These are phyloP conservation scores for Acanthoscelides obtectus DNA, from an alignment of 2,888 invertebrate species.

Conservation along the genomic window DNA sequence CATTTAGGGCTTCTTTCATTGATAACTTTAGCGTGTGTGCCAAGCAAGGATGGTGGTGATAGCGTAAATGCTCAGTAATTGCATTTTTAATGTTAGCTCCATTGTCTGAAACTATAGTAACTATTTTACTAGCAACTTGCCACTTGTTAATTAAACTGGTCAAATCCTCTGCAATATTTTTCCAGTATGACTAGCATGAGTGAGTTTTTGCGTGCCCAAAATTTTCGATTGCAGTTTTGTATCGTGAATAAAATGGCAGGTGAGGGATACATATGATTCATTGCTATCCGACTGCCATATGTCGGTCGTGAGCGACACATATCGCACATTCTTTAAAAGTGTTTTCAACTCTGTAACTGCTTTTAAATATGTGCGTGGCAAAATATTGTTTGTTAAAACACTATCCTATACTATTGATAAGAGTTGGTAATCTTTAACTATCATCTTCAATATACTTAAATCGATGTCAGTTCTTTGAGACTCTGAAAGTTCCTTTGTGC, in stretches of 20 bases:
- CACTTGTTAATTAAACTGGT: constrained; percentile 16
- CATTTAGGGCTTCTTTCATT: constrained; percentile 13
- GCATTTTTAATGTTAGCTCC: constrained; percentile 24
- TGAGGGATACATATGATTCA: constrained; percentile 19
- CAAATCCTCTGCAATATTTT: constrained; percentile 16
- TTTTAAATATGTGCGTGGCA: constrained; percentile 10
- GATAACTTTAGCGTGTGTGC: constrained; percentile 26
- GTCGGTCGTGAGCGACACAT: constrained; percentile 24
- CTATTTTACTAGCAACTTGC: constrained; percentile 21
- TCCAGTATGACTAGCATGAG: constrained; percentile 16
- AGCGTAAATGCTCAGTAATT: constrained; percentile 17
- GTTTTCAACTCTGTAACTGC: constrained; percentile 11
- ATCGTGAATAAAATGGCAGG: constrained; percentile 14
- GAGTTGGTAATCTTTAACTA: constrained; percentile 25
- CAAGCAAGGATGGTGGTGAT: constrained; percentile 26
- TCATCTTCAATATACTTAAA: constrained; percentile 21
- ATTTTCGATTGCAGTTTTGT: constrained; percentile 11
- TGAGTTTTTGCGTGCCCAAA: constrained; percentile 19
- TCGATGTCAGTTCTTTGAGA: constrained; percentile 9
- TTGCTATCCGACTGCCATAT: constrained; percentile 24
- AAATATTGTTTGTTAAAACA: constrained; percentile 19
- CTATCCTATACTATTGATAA: constrained; percentile 27
- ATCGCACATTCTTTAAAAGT: constrained; percentile 13
- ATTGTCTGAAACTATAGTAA: constrained; percentile 25
- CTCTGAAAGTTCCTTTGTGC: neutral